Evolutionary conservation across 2,113 vertebrate genomes (phyloP).

Genomic region (Vulpes ferrilata): DNA sequence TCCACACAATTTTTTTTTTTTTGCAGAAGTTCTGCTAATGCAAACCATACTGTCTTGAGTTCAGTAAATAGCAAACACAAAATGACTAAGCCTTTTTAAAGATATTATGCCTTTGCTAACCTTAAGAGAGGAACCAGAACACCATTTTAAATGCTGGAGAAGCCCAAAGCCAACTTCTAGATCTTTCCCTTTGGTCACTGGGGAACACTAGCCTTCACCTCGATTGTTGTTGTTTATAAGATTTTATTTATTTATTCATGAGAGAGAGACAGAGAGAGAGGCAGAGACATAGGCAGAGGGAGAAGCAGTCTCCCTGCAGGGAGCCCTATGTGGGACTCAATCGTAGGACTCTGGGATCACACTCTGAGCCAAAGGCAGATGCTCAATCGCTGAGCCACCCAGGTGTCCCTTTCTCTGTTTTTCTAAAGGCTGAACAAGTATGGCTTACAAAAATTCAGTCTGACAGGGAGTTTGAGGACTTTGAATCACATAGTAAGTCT

Average conservation of each 20-base stretch:
- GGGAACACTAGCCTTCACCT: background rate
- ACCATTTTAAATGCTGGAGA: background rate
- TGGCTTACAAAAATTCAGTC: slow-evolving; percentile 75
- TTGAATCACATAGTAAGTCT: slow-evolving; percentile 56
- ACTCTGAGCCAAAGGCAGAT: too few species aligned
- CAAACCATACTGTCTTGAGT: slow-evolving; percentile 52
- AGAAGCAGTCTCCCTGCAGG: too few species aligned
- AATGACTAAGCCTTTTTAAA: slow-evolving; percentile 56
- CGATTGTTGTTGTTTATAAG: background rate
- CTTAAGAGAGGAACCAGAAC: slow-evolving; percentile 17
- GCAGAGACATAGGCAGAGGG: too few species aligned
- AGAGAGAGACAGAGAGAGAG: too few species aligned
- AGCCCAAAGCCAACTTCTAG: slow-evolving; percentile 32
- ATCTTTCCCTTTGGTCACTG: background rate
- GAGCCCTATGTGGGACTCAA: too few species aligned
- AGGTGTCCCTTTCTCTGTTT: background rate
- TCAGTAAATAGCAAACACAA: slow-evolving; percentile 58
- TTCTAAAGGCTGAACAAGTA: slow-evolving; percentile 55
- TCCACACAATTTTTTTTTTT: slow-evolving; percentile 31
- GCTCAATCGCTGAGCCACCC: too few species aligned
- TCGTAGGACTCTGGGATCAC: too few species aligned
- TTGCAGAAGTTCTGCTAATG: slow-evolving; percentile 71
- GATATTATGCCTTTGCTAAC: slow-evolving; percentile 25
- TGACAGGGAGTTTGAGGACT: slow-evolving; percentile 73
- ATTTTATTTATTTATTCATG: too few species aligned